A percentile compares a stretch with the other conserved stretches of the same genome.
These are phyloP conservation scores for Cavia porcellus DNA, from an alignment of 2,113 vertebrate species.

Conservation along the genomic window DNA sequence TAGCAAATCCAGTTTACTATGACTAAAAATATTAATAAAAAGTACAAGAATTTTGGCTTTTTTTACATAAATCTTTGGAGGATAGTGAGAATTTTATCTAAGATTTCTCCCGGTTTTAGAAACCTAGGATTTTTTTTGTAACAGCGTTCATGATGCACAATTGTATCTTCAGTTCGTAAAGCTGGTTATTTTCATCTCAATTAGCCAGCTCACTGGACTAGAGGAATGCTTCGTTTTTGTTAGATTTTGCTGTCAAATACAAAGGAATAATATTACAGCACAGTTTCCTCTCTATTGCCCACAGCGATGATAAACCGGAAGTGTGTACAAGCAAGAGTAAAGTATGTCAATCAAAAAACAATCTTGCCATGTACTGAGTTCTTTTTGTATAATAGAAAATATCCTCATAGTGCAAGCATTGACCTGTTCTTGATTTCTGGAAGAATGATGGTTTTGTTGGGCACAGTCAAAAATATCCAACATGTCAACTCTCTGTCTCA, in stretches of 20 bases:
- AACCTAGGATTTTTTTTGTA: background rate
- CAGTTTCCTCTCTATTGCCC: constrained; percentile 65
- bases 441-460: constrained; percentile 8
- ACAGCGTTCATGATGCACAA: constrained; percentile 46
- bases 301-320: constrained; percentile 60
- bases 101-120: background rate
- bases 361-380: constrained; percentile 14
- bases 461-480: background rate
- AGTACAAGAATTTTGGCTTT: background rate
- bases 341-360: constrained; percentile 57
- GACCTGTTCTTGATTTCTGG: constrained; percentile 57
- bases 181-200: constrained; percentile 45
- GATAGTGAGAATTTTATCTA: background rate
- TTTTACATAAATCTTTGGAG: background rate
- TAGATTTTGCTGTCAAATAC: constrained; percentile 68
- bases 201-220: constrained; percentile 25
- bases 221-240: constrained; percentile 66
- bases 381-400: constrained; percentile 27
- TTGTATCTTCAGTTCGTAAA: constrained; percentile 43
- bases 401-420: background rate
- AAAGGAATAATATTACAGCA: constrained; percentile 54
- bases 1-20: constrained; percentile 16
- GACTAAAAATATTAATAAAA: background rate
- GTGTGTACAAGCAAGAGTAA: constrained; percentile 29
- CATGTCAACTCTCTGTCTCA: background rate